phyloP scores from a whole-genome alignment of 2,113 vertebrate species.

The Pseudorhombus dupliciocellatus region DNA sequence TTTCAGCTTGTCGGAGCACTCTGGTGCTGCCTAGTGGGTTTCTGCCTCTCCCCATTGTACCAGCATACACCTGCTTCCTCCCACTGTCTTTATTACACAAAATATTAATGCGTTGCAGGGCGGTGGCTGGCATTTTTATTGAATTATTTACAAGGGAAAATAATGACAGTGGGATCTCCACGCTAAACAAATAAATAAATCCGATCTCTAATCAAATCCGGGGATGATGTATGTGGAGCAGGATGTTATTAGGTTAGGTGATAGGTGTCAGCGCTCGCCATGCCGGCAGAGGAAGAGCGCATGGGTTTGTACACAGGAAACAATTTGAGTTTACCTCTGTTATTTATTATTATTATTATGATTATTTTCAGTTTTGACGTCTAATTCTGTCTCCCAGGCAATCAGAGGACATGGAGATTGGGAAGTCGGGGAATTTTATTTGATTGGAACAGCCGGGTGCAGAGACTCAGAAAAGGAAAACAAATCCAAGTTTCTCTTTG shows the following conservation, averaged over 20 bases:
- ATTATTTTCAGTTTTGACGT: conserved; percentile 11
- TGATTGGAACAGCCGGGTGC: conserved; percentile 2
- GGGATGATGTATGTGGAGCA: conserved; percentile 70
- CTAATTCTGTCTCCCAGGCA: conserved; percentile 25
- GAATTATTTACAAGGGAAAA: conserved; percentile 82
- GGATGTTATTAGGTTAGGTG: conserved; percentile 73
- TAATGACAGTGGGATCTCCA: conserved; percentile 75
- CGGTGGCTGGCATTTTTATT: conserved; percentile 79
- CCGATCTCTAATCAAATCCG: conserved; percentile 77
- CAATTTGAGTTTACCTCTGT: conserved; percentile 37
- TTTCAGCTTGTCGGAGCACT: conserved; percentile 30
- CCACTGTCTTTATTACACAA: conserved; percentile 73
- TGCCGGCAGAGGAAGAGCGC: conserved; percentile 48
- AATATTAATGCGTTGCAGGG: conserved; percentile 73
- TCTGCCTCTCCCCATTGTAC: conserved; percentile 40
- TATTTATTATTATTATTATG: not conserved
- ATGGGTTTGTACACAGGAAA: conserved; percentile 40
- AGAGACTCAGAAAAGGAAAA: not conserved
- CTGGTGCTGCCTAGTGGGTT: conserved; percentile 22
- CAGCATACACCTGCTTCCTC: conserved; percentile 54
- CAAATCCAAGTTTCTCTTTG: not conserved
- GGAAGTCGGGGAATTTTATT: conserved; percentile 12
- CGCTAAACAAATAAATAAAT: conserved; percentile 84
- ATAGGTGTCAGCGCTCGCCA: conserved; percentile 68
- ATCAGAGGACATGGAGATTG: conserved; percentile 11